A percentile compares a stretch with the other conserved stretches of the same genome.
Conservation (phyloP, 2,888 invertebrate genomes). For the Arctia plantaginis region DNA sequence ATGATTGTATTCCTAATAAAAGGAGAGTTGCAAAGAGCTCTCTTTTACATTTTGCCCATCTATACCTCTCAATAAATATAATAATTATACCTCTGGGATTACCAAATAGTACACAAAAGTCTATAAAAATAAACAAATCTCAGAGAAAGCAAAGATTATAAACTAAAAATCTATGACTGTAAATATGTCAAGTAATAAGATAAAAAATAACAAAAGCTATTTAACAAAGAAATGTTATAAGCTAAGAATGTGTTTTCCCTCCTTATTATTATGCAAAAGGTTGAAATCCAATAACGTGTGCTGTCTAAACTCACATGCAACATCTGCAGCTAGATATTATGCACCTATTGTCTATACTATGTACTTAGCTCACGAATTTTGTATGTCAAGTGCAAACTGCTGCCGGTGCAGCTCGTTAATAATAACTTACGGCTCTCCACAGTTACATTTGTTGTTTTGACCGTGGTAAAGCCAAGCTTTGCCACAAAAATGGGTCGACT, state of each 20-base stretch:
- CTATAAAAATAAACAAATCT: too few relatives aligned
- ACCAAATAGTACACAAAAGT: too few relatives aligned
- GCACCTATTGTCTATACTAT: conserved; percentile 10
- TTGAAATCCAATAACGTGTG: conserved; percentile 65
- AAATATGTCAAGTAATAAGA: too few relatives aligned
- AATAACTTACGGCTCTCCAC: conserved; percentile 50
- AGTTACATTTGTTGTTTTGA: conserved; percentile 33
- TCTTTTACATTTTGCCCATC: too few relatives aligned
- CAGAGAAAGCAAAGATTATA: too few relatives aligned
- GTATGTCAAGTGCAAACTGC: conserved; percentile 61
- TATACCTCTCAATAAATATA: too few relatives aligned
- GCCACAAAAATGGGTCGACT: not conserved
- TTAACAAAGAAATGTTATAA: not conserved
- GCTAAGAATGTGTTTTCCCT: conserved; percentile 20
- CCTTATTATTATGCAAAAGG: conserved; percentile 31
- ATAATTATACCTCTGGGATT: too few relatives aligned
- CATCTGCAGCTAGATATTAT: conserved; percentile 25
- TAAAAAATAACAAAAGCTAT: too few relatives aligned
- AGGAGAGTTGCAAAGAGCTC: too few relatives aligned
- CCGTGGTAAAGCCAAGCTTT: conserved; percentile 12
- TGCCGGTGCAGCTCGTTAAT: conserved; percentile 53
- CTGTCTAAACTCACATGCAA: conserved; percentile 33
- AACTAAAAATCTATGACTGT: too few relatives aligned
- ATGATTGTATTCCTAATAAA: too few relatives aligned
- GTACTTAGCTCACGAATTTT: conserved; percentile 50